Conservation (phyloP, 2,797 vertebrate species). For the Sarcophilus harrisii region DNA sequence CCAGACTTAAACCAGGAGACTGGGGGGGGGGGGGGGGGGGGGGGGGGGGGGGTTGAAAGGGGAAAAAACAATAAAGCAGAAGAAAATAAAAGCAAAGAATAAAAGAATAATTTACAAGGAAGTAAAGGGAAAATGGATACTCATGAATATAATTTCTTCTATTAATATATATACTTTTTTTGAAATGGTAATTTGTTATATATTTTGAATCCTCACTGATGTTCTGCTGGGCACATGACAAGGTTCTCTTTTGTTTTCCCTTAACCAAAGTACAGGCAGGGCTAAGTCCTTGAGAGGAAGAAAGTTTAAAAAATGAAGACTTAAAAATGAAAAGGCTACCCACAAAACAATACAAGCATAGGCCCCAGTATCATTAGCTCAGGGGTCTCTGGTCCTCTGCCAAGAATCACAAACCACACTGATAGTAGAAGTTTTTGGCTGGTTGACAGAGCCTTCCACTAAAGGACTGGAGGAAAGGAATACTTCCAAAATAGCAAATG, state of each 20-base stretch:
- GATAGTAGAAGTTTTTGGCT: slow-evolving; percentile 69
- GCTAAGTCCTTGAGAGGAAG: background rate
- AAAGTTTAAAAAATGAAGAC: slow-evolving; percentile 21
- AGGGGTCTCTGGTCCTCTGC: slow-evolving; percentile 53
- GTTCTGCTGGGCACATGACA: no score
- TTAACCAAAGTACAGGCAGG: background rate
- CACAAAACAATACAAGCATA: slow-evolving; percentile 50
- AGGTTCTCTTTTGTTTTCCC: no score
- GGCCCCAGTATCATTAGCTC: slow-evolving; percentile 44
- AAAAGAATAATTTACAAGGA: no score
- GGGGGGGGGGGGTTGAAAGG: no score
- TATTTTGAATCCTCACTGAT: no score
- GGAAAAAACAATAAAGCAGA: no score
- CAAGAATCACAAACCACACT: slow-evolving; percentile 71
- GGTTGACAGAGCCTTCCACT: slow-evolving; percentile 48
- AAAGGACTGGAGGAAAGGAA: background rate
- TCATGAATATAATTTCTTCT: no score
- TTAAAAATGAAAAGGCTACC: slow-evolving; percentile 39
- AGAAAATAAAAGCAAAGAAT: no score
- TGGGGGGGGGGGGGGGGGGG: background rate
- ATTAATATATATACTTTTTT: no score
- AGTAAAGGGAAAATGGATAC: no score
- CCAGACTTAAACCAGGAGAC: background rate
- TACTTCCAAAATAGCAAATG: slow-evolving; percentile 10
- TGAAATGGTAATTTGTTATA: no score